These are phyloP conservation scores for Indicator indicator DNA, from an alignment of 2,113 vertebrate genomes.

Conservation along the genomic window DNA sequence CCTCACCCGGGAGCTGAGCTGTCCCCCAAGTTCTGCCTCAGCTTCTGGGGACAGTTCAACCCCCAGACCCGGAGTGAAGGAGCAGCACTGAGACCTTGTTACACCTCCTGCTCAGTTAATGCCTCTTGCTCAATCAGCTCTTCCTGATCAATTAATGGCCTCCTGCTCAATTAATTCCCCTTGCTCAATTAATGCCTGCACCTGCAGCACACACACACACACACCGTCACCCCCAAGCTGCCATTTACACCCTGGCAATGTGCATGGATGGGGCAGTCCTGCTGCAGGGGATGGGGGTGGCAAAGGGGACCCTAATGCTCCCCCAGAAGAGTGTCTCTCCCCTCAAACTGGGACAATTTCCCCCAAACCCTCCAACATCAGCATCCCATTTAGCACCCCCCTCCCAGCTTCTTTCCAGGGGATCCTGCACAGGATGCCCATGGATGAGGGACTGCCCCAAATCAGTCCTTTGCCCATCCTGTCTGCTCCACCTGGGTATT, in stretches of 20 bases:
- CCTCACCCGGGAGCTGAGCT: not conserved
- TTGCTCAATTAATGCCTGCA: not conserved
- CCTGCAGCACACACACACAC: not conserved
- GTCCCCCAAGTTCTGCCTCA: not conserved
- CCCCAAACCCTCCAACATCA: not conserved
- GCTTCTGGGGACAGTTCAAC: not conserved
- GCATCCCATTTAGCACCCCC: not conserved
- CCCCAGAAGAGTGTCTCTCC: not conserved
- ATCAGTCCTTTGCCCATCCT: not conserved
- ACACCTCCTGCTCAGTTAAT: not conserved
- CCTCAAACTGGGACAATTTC: not conserved
- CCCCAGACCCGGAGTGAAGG: not conserved
- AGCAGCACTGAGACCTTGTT: not conserved
- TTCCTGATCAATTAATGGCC: not conserved
- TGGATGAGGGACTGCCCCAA: not conserved
- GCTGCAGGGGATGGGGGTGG: not conserved
- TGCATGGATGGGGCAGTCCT: rapidly evolving
- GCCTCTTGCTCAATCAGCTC: not conserved
- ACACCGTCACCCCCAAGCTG: not conserved
- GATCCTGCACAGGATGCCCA: rapidly evolving
- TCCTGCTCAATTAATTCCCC: too few relatives aligned
- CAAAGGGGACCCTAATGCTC: not conserved
- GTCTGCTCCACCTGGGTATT: not conserved
- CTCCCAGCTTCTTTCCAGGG: rapidly evolving
- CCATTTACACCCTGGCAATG: not conserved